Evolutionary conservation across 53 echinoderm and acorn worm genomes (phyloP).

Genomic region (Stichopus horrens): DNA sequence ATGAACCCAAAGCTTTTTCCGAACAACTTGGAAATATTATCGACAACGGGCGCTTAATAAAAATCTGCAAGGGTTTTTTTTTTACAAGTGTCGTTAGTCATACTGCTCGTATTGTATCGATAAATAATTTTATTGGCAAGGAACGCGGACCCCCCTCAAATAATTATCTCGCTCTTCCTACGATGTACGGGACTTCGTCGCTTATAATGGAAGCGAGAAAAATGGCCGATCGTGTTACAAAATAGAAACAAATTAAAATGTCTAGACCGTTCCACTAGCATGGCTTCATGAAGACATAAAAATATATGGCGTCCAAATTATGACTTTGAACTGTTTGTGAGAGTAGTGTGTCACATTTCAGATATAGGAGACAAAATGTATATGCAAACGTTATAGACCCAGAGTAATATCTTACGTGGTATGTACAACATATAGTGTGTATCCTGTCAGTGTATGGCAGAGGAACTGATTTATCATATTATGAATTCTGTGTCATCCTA

Average conservation of each 20-base stretch:
- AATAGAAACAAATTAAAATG: not conserved
- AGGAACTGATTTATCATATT: no score
- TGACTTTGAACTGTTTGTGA: not conserved
- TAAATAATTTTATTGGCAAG: not conserved
- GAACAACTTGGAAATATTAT: not conserved
- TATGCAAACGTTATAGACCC: no score
- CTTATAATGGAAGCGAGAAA: not conserved
- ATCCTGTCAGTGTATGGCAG: no score
- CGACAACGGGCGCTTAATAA: not conserved
- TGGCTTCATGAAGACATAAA: not conserved
- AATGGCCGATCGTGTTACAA: not conserved
- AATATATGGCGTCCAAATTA: not conserved
- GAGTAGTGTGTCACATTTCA: no score
- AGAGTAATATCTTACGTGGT: no score
- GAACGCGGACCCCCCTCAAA: not conserved
- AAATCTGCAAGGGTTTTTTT: not conserved
- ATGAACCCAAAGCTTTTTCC: not conserved
- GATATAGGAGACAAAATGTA: no score
- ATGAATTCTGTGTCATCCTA: no score
- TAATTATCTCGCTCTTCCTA: no score
- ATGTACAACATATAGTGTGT: no score
- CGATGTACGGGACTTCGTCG: not conserved
- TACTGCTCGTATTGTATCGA: not conserved
- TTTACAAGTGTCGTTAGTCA: not conserved
- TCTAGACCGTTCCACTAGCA: not conserved